These are phyloP conservation scores for Shargacucullia verbasci DNA, from an alignment of 2,888 invertebrate genomes.

Conservation along the genomic window DNA sequence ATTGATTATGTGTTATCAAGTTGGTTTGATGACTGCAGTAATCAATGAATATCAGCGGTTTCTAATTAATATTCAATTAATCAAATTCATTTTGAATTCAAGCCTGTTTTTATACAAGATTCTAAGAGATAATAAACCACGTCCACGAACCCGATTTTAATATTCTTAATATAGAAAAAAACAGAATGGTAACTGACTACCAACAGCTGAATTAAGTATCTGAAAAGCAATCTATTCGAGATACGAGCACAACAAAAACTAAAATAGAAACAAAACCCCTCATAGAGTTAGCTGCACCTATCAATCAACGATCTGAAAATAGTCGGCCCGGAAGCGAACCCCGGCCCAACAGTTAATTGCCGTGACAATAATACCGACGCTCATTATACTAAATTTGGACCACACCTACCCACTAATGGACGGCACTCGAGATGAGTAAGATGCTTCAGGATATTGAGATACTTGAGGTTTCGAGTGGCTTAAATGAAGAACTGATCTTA, in stretches of 20 bases:
- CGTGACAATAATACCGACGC: conserved; percentile 73
- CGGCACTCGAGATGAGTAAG: conserved; percentile 49
- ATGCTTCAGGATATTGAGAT: conserved; percentile 22
- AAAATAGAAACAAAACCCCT: conserved; percentile 61
- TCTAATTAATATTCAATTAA: conserved; percentile 36
- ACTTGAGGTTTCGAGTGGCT: conserved; percentile 37
- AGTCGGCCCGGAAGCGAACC: conserved; percentile 72
- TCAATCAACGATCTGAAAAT: conserved; percentile 75
- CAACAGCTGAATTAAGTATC: conserved; percentile 21
- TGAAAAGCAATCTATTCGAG: conserved; percentile 17
- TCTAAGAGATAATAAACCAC: background rate
- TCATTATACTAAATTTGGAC: conserved; percentile 76
- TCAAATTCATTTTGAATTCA: conserved; percentile 15
- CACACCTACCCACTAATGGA: conserved; percentile 69
- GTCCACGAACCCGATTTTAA: conserved; percentile 11
- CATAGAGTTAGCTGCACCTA: conserved; percentile 59
- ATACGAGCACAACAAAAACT: conserved; percentile 32
- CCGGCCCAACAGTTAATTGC: conserved; percentile 71
- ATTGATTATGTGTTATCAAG: conserved; percentile 51
- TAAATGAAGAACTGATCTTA: conserved; percentile 22
- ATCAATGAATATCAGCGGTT: conserved; percentile 30
- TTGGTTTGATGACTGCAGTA: conserved; percentile 19
- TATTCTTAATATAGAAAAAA: conserved; percentile 3
- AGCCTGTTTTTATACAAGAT: background rate
- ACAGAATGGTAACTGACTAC: conserved; percentile 3